phyloP scores from a whole-genome alignment of 2,113 vertebrate species.

The Talpa occidentalis region DNA sequence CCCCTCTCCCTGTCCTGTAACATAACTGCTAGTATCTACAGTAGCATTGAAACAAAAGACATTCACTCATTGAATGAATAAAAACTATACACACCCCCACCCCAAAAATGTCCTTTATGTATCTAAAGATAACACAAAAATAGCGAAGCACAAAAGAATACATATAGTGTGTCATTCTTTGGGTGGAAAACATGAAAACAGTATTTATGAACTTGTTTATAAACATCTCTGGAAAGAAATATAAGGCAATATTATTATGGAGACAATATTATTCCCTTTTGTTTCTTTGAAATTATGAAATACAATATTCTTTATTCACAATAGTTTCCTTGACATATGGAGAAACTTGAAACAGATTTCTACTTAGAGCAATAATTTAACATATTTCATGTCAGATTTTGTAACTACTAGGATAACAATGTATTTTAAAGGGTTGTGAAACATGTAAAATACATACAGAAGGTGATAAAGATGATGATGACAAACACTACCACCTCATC shows the following conservation, averaged over 20 bases:
- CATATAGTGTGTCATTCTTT: background rate
- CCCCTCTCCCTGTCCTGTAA: no score
- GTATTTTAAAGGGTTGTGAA: background rate
- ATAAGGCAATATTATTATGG: background rate
- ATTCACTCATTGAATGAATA: background rate
- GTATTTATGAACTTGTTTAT: background rate
- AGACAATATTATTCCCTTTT: background rate
- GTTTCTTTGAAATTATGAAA: slow-evolving; percentile 1
- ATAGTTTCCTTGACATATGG: background rate
- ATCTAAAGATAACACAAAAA: background rate
- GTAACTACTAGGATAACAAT: background rate
- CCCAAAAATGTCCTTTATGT: background rate
- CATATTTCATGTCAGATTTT: background rate
- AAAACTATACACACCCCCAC: background rate
- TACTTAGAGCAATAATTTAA: background rate
- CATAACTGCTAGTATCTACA: background rate
- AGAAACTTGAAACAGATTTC: background rate
- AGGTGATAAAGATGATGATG: background rate
- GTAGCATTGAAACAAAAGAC: background rate
- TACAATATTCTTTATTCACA: background rate
- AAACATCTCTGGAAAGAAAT: background rate
- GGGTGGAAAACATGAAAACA: background rate
- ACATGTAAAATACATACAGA: background rate
- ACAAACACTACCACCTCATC: background rate
- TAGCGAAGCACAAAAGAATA: background rate